Evolutionary conservation across 2,113 vertebrate genomes (phyloP).

Genomic region (Artemisiospiza belli): DNA sequence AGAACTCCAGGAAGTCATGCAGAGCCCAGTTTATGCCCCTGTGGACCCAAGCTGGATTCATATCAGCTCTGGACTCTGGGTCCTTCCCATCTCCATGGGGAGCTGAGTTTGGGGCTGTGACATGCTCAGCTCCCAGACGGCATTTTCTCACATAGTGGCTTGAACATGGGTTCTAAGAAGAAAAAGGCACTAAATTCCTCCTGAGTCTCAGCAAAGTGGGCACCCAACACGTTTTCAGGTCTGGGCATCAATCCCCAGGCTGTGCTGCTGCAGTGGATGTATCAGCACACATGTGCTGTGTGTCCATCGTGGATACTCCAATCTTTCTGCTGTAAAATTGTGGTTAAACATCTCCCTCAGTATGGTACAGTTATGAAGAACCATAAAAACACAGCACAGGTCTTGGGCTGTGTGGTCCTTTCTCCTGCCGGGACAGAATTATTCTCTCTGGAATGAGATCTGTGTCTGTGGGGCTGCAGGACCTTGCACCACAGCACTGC

Average conservation of each 20-base stretch:
- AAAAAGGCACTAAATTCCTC: background rate
- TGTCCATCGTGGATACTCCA: fast-evolving
- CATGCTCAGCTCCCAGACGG: background rate
- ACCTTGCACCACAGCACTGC: background rate
- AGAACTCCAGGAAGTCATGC: background rate
- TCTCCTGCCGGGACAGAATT: background rate
- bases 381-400: background rate
- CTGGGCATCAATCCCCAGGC: background rate
- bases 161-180: background rate
- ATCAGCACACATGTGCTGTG: fast-evolving
- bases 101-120: fast-evolving
- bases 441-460: background rate
- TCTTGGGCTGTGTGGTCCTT: background rate
- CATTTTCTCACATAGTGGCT: background rate
- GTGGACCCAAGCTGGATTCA: fast-evolving
- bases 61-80: background rate
- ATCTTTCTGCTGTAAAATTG: background rate
- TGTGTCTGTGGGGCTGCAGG: background rate
- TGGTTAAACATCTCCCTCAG: background rate
- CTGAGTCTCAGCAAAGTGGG: background rate
- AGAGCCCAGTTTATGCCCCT: background rate
- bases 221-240: fast-evolving
- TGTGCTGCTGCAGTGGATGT: background rate
- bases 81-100: fast-evolving
- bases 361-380: background rate